phyloP scores from a whole-genome alignment of 2,113 vertebrate genomes.

The Pristiophorus japonicus region DNA sequence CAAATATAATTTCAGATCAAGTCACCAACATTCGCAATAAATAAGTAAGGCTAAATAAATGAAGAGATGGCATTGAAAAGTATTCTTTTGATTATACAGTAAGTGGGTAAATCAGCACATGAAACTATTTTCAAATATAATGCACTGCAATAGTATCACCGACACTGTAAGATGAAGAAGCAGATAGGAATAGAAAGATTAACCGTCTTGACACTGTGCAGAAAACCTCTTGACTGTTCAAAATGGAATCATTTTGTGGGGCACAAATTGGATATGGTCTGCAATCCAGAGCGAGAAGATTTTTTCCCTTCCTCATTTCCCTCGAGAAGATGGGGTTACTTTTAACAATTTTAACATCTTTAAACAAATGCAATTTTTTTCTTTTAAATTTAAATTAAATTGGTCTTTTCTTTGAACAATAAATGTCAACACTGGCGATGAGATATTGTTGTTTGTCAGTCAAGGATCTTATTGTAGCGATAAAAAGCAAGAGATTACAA shows the following conservation, averaged over 20 bases:
- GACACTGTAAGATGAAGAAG: neutral
- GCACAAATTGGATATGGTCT: neutral
- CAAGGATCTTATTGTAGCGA: slow-evolving; percentile 33
- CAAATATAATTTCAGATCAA: too few relatives aligned
- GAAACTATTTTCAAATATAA: neutral
- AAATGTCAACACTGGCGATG: neutral
- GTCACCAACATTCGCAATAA: neutral
- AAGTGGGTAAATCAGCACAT: neutral
- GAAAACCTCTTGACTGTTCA: slow-evolving; percentile 34
- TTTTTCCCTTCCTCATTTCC: neutral
- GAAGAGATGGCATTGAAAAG: neutral
- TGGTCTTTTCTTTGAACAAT: neutral
- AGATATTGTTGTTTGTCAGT: neutral
- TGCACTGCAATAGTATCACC: slow-evolving; percentile 9
- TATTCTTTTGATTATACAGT: neutral
- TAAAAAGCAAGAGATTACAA: slow-evolving; percentile 36
- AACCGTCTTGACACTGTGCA: slow-evolving; percentile 35
- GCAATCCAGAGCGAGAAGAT: neutral
- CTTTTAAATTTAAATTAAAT: neutral
- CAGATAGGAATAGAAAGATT: slow-evolving; percentile 22
- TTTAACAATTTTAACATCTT: too few relatives aligned
- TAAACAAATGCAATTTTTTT: slow-evolving; percentile 17
- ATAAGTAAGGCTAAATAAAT: neutral
- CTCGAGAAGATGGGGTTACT: neutral
- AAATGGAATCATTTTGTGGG: neutral